Evolutionary conservation across 2,797 vertebrate genomes (phyloP), one percentile per base, ranked within the genome.

Genomic region (Crax fasciolata): DNA sequence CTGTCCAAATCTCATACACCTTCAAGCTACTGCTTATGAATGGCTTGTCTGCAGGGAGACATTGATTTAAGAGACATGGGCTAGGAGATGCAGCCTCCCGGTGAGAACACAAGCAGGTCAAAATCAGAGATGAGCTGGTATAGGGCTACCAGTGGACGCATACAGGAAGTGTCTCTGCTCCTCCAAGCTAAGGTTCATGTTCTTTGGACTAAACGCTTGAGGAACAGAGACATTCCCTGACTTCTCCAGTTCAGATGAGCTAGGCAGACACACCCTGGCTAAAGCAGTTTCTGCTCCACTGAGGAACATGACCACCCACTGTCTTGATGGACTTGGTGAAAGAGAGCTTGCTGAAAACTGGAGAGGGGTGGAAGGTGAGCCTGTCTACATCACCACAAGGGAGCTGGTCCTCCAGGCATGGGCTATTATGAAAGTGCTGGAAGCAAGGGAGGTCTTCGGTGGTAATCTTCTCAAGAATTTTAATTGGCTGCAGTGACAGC

Each of bases 111-210:
- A 79, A 67, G 38, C 48, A 86, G 25, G 21, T 79, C 54, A 88
- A n/a, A 70, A 59, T 2, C 52, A 63, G 10, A 82, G 70, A 38
- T 16, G 51, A 90, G 46, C 18, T 61, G 14, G 2, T 21, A 28
- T 4, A 75, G 27, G 20, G 10, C 12, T 35, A 71, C 14, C 38
- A 78, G 49, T 12, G 46, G 46, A 48, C 51, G 74, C 0, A 1
- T 48, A 46, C 57, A 89, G 78, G 63, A 84, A 84, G 10, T 13
- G 23, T 79, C n/a, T 84, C 74, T 90, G 88, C 59, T 94, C 44
- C 63, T 94, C 67, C 67, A 76, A 94, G 82, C 8, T 28, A 21
- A 66, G 27, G n/a, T 49, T 87, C 2, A 1, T 35, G 20, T 52
- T 93, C 49, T 44, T 67, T 57, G 41, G 32, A 57, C 55, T 27